Base-by-base conservation (phyloP, 2,797 vertebrate species). In the Paguma larvata region DNA sequence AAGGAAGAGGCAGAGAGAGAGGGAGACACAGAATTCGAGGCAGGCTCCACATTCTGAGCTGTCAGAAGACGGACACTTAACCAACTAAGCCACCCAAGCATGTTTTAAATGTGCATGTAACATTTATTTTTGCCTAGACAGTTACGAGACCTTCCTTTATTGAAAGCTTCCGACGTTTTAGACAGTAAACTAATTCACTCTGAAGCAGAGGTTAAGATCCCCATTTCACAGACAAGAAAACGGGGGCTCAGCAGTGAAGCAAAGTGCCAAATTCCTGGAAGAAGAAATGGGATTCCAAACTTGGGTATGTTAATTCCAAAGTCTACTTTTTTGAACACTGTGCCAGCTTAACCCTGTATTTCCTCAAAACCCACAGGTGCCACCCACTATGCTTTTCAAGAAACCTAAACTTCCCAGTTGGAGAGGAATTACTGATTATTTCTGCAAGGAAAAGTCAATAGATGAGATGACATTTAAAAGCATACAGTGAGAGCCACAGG, bases 361-460 rank as follows among this genome's bases (percentile, higher is more conserved):
- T 95, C 84, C 41, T 91, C 38, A 4, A 84, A 92, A 62, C 94
- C 86, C 41, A 38, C 0, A 11, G 46, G 21, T 65, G 34, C 95
- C 96, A 94, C 89, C 85, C 48, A 85, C 30, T 23, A 93, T 6
- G 92, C 85, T 96, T 96, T 95, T 85, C 84, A 95, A 88, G 72
- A 83, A 95, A 65, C 70, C 87, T 95, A 88, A 97, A 88, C 93
- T 96, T 94, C 95, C 44, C 92, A 48, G 89, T 62, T 95, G 96
- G 97, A 84, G 32, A 92, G 67, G 78, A 83, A 97, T 96, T 95
- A 97, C 77, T 59, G 73, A 72, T 89, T 96, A 82, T 90, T 96
- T 93, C 77, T 94, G 75, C 91, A 86, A 85, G n/a, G 87, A 80
- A 95, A 97, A 95, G 89, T 86, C 93, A 91, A 84, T 79, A 88